Base-by-base conservation (phyloP, 2,888 invertebrate genomes). In the Polydrusus pterygomalis region DNA sequence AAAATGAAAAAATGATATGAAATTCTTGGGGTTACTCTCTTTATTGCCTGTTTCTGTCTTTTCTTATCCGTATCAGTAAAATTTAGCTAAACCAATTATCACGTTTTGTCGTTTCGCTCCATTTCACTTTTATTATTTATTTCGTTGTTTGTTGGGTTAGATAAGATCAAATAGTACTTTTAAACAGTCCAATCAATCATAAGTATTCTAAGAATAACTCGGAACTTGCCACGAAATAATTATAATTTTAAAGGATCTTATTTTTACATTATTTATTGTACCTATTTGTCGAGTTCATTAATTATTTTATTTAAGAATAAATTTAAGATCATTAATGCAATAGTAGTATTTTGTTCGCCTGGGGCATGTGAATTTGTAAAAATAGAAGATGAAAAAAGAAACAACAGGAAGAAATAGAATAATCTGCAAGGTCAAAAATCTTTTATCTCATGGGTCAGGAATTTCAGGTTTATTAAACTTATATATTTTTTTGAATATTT, bases 321-420 rank as follows among this genome's bases (percentile, higher is more conserved):
- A 15, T 56, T 34, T n/a, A 34, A 34, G 56, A 34, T 56, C 56
- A 56, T 56, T 56, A 56, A 56, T 56, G 34, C 30, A 34, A n/a
- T n/a, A n/a, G 34, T 15, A 15, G 20, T 34, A 56, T 56, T 56
- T 34, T 3, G 34, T 34, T 15, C n/a, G 56, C 34, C 34, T 15
- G 3, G 15, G 34, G 56, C 56, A 15, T 56, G n/a, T 34, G 15
- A 34, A 15, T 34, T 56, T n/a, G 56, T 56, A 56, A 56, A 56
- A 56, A 56, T 11, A 56, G 7, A 51, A 20, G 11, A 51, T 51
- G 20, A 51, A 20, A 20, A 9, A 51, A 20, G 9, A 15, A 15
- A 34, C 34, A 56, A 8, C 3, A 56, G 15, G 30, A 34, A 56
- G 15, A n/a, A 56, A 54, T 20, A 25, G 25, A 54, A 54, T 54